phyloP scores from a whole-genome alignment of 1,140 invertebrate species.

The Aphis craccivora region DNA sequence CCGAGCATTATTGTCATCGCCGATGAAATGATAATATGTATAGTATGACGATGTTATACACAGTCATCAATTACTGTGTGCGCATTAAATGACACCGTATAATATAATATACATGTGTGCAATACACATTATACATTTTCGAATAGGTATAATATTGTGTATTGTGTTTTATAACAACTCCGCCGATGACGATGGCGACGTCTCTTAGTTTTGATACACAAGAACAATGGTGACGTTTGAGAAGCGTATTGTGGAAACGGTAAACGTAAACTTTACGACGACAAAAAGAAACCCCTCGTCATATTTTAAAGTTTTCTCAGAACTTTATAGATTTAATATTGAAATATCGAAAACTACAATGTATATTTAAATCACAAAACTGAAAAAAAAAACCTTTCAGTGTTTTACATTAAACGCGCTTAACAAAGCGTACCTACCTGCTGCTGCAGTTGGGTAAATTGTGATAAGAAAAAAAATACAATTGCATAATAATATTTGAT shows the following conservation, averaged over 20 bases:
- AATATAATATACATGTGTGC: neutral
- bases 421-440: too few species aligned
- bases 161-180: neutral
- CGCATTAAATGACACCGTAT: neutral
- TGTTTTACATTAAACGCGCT: neutral
- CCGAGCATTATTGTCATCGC: neutral
- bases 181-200: neutral
- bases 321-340: neutral
- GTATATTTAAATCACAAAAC: neutral
- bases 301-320: neutral
- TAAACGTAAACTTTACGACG: neutral
- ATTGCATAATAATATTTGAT: too few species aligned
- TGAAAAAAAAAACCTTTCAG: too few species aligned
- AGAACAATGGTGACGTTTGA: neutral
- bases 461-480: too few species aligned
- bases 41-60: neutral
- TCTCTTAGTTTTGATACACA: neutral
- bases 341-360: neutral
- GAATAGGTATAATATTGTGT: neutral
- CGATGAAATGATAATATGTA: conserved; percentile 1
- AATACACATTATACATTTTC: neutral
- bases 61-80: neutral
- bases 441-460: too few species aligned
- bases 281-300: neutral
- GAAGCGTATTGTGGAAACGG: neutral